Percentiles rank a stretch among this genome's conserved stretches.
These are phyloP conservation scores for Drosophila phalerata DNA, from an alignment of 2,888 invertebrate genomes.

Conservation along the genomic window DNA sequence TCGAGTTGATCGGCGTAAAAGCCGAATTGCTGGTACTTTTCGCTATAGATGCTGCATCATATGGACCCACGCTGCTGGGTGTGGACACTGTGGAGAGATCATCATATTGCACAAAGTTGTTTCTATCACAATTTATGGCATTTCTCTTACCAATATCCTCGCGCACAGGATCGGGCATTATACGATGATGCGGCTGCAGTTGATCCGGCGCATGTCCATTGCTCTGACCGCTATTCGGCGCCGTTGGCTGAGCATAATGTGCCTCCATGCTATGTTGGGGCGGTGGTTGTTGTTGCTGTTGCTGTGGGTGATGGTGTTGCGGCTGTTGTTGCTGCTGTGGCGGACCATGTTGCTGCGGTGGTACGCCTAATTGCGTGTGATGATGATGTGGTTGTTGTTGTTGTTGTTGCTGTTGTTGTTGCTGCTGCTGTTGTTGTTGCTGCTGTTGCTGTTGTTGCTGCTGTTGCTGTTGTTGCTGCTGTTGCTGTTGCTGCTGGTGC, in stretches of 20 bases:
- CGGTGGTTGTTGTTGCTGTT: conserved; percentile 86
- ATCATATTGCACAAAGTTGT: background rate
- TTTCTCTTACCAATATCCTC: conserved; percentile 85
- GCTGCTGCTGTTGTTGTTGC: conserved; percentile 72
- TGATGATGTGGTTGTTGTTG: conserved; percentile 87
- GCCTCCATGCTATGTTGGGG: conserved; percentile 88
- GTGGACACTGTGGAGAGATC: conserved; percentile 73
- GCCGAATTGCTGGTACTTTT: conserved; percentile 92
- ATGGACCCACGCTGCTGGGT: conserved; percentile 84
- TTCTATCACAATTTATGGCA: background rate
- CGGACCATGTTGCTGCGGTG: conserved; percentile 86
- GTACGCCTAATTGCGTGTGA: conserved; percentile 87
- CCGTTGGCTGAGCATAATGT: conserved; percentile 86
- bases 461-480: conserved; percentile 87
- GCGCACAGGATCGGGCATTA: conserved; percentile 87
- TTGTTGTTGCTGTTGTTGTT: conserved; percentile 66
- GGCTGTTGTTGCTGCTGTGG: conserved; percentile 79
- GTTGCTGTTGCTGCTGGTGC: conserved; percentile 87
- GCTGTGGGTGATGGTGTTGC: conserved; percentile 86
- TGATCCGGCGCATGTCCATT: conserved; percentile 89
- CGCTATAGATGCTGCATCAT: conserved; percentile 86
- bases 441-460: conserved; percentile 87
- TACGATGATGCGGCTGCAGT: conserved; percentile 88
- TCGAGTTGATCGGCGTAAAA: conserved; percentile 96
- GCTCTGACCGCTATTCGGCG: conserved; percentile 86